A percentile compares a stretch with the other conserved stretches of the same genome.
Conservation (phyloP, 2,113 vertebrate species). For the Elephas maximus region DNA sequence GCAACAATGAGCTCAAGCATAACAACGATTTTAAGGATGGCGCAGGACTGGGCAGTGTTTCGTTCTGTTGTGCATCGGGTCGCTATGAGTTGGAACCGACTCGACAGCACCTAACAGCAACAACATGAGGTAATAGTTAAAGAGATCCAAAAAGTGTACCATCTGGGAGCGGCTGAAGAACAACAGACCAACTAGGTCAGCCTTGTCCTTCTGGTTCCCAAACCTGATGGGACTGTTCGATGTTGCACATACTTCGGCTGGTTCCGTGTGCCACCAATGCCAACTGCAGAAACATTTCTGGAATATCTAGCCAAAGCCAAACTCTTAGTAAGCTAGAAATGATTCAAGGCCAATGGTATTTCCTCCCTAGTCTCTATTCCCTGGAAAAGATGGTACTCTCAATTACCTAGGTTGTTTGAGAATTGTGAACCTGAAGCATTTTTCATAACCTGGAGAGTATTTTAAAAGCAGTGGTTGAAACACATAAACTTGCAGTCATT, state of each 20-base stretch:
- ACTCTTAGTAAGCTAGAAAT: background rate
- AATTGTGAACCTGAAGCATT: background rate
- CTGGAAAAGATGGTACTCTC: background rate
- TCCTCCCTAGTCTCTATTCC: background rate
- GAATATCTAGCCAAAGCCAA: slow-evolving; percentile 37
- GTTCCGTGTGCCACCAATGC: background rate
- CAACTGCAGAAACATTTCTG: slow-evolving; percentile 8
- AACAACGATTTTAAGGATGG: too few relatives aligned
- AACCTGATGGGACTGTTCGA: slow-evolving; percentile 62
- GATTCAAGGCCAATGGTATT: background rate
- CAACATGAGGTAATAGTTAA: background rate
- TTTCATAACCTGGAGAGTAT: background rate
- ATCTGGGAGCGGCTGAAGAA: slow-evolving; percentile 56
- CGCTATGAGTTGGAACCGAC: too few relatives aligned
- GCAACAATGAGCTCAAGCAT: too few relatives aligned
- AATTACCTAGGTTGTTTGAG: background rate
- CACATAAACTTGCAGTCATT: background rate
- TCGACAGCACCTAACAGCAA: too few relatives aligned
- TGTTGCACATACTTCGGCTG: slow-evolving; percentile 11
- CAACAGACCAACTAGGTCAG: slow-evolving; percentile 15
- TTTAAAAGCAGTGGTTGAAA: background rate
- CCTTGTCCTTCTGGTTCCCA: slow-evolving; percentile 75
- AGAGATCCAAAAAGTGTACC: background rate
- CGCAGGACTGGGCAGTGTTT: too few relatives aligned
- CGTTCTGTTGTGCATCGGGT: too few relatives aligned